Conservation (phyloP, 2,113 vertebrate species). For the Uria lomvia region DNA sequence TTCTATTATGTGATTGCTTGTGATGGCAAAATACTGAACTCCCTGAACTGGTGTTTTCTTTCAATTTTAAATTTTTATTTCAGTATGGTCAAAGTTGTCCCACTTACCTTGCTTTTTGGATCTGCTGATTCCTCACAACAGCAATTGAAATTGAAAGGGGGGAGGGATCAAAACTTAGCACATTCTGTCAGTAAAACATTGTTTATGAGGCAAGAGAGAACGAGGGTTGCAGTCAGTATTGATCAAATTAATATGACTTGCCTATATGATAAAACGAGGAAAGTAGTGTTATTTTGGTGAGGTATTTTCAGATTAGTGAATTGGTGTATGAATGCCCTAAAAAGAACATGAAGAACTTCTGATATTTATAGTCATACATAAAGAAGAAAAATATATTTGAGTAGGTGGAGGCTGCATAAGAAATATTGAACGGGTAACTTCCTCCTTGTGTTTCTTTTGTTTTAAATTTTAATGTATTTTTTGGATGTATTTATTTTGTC, state of each 20-base stretch:
- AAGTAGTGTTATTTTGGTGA: not conserved
- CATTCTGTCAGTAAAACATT: not conserved
- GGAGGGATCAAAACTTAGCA: not conserved
- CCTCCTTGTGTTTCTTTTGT: not conserved
- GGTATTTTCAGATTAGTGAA: not conserved
- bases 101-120: not conserved
- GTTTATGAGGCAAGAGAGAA: not conserved
- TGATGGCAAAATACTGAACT: not conserved
- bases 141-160: not conserved
- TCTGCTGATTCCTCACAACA: not conserved
- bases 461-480: not conserved
- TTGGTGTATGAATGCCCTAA: not conserved
- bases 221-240: not conserved
- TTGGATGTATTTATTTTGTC: not conserved
- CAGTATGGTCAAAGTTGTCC: not conserved
- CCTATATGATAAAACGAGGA: not conserved
- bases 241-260: not conserved
- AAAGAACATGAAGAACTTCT: not conserved
- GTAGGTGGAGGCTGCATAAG: not conserved
- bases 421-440: not conserved
- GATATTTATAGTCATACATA: not conserved
- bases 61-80: not conserved
- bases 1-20: not conserved
- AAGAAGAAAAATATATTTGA: not conserved
- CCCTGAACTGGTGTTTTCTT: not conserved